Percentiles rank a stretch among this genome's conserved stretches.
phyloP scores from a whole-genome alignment of 2,888 invertebrate species.

The Drosophila merina region DNA sequence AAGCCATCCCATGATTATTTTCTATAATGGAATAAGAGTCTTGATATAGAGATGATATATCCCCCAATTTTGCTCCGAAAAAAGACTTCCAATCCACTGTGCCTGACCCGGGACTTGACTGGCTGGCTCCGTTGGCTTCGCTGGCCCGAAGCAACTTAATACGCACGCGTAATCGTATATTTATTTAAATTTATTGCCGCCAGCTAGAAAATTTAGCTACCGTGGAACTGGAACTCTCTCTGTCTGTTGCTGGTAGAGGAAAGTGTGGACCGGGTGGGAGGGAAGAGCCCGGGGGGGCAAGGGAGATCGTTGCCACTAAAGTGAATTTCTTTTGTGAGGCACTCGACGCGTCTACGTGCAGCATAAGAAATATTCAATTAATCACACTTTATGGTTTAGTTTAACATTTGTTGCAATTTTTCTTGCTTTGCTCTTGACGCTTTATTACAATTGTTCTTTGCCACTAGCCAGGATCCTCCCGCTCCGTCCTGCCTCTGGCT shows the following conservation, averaged over 20 bases:
- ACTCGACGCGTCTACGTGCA: constrained; percentile 41
- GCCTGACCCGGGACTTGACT: constrained; percentile 28
- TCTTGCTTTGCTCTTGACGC: constrained; percentile 74
- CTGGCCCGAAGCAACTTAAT: constrained; percentile 73
- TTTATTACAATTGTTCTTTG: constrained; percentile 74
- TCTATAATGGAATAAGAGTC: background rate
- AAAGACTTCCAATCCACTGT: background rate
- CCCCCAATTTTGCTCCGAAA: background rate
- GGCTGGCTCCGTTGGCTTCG: constrained; percentile 35
- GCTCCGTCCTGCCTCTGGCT: constrained; percentile 20
- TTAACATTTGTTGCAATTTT: constrained; percentile 79
- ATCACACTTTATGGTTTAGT: constrained; percentile 78
- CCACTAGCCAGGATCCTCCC: constrained; percentile 25
- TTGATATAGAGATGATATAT: background rate
- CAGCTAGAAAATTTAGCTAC: constrained; percentile 62
- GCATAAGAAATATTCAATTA: constrained; percentile 78
- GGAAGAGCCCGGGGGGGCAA: background rate
- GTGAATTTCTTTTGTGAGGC: constrained; percentile 44
- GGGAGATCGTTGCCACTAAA: constrained; percentile 33
- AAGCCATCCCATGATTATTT: background rate
- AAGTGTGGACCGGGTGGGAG: background rate
- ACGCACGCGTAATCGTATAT: constrained; percentile 81
- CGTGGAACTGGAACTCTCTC: constrained; percentile 35
- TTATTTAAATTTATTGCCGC: constrained; percentile 80
- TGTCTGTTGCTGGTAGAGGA: background rate